phyloP scores from a whole-genome alignment of 2,888 invertebrate genomes.

The Anthophora plumipes region DNA sequence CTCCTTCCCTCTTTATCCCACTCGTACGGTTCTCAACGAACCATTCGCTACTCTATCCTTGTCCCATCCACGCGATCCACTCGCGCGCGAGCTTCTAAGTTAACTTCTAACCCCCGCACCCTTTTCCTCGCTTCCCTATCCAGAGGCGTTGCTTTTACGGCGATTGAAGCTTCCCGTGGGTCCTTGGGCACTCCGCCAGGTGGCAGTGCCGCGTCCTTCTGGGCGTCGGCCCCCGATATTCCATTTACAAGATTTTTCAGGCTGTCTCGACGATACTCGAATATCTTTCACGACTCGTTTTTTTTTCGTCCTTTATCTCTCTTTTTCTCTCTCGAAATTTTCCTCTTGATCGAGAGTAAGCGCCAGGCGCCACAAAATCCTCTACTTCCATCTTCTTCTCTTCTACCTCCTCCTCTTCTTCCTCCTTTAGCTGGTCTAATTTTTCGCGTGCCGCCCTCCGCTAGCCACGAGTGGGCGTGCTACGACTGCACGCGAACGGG shows the following conservation, averaged over 20 bases:
- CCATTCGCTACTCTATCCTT: conserved; percentile 26
- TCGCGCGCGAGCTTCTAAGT: conserved; percentile 66
- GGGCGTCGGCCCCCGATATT: conserved; percentile 67
- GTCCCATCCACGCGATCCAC: conserved; percentile 53
- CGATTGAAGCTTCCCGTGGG: conserved; percentile 80
- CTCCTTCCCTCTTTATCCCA: background rate
- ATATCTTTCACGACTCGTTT: background rate
- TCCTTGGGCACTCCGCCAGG: conserved; percentile 81
- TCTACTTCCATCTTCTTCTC: background rate
- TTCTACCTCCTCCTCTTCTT: background rate
- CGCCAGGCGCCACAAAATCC: too few relatives aligned
- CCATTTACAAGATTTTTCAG: conserved; percentile 59
- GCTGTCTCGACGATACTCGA: background rate
- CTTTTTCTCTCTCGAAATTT: background rate
- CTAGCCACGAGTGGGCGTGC: conserved; percentile 5
- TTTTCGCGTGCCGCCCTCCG: conserved; percentile 37
- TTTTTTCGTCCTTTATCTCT: background rate
- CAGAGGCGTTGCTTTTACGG: conserved; percentile 82
- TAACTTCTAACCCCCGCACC: conserved; percentile 70
- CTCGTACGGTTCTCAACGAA: background rate
- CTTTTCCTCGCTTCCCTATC: conserved; percentile 34
- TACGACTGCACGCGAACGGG: conserved; percentile 45
- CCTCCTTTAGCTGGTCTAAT: conserved; percentile 14
- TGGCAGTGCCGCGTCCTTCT: conserved; percentile 76
- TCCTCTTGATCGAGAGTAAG: background rate